A percentile compares a stretch with the other conserved stretches of the same genome.
phyloP scores from a whole-genome alignment of 2,797 vertebrate species.

The Acipenser ruthenus region DNA sequence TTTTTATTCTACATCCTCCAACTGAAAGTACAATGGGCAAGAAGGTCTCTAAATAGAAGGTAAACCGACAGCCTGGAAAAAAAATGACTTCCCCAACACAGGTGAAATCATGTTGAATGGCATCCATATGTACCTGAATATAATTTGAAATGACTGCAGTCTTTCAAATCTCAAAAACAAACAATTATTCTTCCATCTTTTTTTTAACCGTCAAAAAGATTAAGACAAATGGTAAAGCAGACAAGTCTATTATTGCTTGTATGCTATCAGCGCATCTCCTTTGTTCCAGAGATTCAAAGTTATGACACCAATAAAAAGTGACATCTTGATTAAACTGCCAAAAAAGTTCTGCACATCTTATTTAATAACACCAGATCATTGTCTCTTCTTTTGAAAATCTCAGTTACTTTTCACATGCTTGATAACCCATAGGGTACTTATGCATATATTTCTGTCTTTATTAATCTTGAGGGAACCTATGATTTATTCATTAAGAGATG shows the following conservation, averaged over 20 bases:
- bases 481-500: slow-evolving; percentile 40
- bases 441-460: slow-evolving; percentile 25
- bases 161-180: background rate
- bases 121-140: too few species aligned
- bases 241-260: background rate
- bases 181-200: background rate
- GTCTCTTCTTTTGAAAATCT: slow-evolving; percentile 50
- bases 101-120: too few species aligned
- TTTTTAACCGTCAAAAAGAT: background rate
- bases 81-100: background rate
- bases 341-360: slow-evolving; percentile 37
- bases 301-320: slow-evolving; percentile 29
- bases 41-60: too few species aligned
- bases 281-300: background rate
- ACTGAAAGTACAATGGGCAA: too few species aligned
- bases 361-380: slow-evolving; percentile 60
- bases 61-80: background rate
- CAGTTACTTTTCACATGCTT: slow-evolving; percentile 33
- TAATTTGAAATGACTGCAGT: background rate
- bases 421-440: slow-evolving; percentile 27
- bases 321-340: slow-evolving; percentile 53
- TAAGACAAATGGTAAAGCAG: background rate
- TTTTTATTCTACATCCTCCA: too few species aligned
- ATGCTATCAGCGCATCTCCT: background rate
- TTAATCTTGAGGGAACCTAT: slow-evolving; percentile 31